phyloP scores from a whole-genome alignment of 2,113 vertebrate species.

The Rhizomys pruinosus region DNA sequence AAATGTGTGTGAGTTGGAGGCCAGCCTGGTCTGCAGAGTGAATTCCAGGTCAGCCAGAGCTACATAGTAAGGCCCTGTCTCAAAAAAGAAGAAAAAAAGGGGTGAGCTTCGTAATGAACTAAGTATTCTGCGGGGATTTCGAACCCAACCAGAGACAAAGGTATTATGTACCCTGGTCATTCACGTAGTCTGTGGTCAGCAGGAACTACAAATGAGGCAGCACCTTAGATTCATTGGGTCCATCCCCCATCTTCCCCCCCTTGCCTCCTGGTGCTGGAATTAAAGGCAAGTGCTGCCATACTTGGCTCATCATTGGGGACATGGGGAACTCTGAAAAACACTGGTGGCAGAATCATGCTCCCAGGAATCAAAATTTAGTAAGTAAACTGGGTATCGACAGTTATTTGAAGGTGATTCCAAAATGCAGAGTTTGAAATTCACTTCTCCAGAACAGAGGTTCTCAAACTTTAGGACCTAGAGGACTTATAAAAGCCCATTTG shows the following conservation, averaged over 20 bases:
- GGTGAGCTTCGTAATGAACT: neutral
- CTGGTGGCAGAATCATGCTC: neutral
- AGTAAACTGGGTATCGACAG: neutral
- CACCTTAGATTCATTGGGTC: neutral
- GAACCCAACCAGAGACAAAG: neutral
- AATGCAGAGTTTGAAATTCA: neutral
- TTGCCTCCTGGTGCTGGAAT: no score
- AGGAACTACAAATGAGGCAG: neutral
- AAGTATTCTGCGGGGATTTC: neutral
- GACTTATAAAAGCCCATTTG: conserved; percentile 24
- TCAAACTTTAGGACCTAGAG: neutral
- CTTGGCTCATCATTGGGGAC: no score
- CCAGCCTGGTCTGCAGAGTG: no score
- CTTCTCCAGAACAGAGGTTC: neutral
- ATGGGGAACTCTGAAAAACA: neutral
- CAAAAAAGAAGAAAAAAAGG: no score
- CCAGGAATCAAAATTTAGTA: neutral
- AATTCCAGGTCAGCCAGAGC: no score
- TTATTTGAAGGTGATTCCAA: neutral
- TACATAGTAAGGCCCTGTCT: no score
- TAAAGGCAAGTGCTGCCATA: no score
- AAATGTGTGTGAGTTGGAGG: no score
- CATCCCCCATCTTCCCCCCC: no score
- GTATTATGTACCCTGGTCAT: neutral
- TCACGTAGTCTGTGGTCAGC: neutral